Conservation (phyloP, 2,888 invertebrate species). For the Seladonia tumulorum region DNA sequence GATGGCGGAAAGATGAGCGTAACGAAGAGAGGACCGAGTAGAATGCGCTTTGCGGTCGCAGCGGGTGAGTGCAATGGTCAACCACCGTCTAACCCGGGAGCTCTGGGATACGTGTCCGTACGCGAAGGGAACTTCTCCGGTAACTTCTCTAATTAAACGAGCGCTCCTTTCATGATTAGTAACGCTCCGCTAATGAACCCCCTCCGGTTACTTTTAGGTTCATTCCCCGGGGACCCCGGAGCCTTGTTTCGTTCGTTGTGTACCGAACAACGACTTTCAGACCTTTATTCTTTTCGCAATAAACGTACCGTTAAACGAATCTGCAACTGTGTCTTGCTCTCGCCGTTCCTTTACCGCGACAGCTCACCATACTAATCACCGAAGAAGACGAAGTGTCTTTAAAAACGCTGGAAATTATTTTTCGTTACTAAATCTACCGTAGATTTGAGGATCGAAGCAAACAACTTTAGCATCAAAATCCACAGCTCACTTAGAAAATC, state of each 20-base stretch:
- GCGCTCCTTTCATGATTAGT: constrained; percentile 59
- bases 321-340: neutral
- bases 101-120: constrained; percentile 59
- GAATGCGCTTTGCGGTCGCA: constrained; percentile 69
- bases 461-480: too few relatives aligned
- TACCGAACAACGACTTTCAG: neutral
- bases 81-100: constrained; percentile 66
- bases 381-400: too few relatives aligned
- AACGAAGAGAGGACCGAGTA: constrained; percentile 41
- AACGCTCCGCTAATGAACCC: constrained; percentile 62
- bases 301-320: constrained; percentile 15
- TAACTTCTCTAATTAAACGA: constrained; percentile 72
- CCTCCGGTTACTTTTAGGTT: constrained; percentile 40
- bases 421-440: too few relatives aligned
- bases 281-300: neutral
- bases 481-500: too few relatives aligned
- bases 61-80: constrained; percentile 70
- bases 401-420: too few relatives aligned
- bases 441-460: too few relatives aligned
- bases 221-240: neutral
- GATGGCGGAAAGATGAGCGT: constrained; percentile 24
- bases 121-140: constrained; percentile 52
- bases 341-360: neutral
- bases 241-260: neutral
- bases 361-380: too few relatives aligned